Percentiles rank a stretch among this genome's conserved stretches.
These are phyloP conservation scores for Acipenser oxyrinchus DNA, from an alignment of 2,797 vertebrate species.

Conservation along the genomic window DNA sequence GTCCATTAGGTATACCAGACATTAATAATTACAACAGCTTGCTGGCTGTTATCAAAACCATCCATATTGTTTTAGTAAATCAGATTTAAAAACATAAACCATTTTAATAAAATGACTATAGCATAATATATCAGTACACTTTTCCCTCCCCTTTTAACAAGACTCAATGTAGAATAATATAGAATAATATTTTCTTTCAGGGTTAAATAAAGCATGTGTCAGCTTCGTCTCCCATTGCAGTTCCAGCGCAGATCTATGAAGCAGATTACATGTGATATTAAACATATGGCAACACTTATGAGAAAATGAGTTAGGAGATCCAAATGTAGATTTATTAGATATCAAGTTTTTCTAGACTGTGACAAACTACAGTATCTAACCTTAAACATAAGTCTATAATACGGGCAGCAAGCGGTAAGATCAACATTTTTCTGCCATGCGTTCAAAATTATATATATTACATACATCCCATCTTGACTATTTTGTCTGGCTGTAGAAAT, in stretches of 20 bases:
- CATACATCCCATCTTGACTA: conserved; percentile 31
- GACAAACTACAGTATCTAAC: conserved; percentile 38
- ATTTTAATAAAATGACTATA: neutral
- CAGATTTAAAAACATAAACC: neutral
- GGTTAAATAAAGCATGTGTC: conserved; percentile 14
- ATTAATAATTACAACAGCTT: too few relatives aligned
- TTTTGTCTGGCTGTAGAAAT: conserved; percentile 29
- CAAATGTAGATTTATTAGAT: conserved; percentile 36
- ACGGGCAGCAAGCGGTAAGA: conserved; percentile 27
- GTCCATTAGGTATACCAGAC: too few relatives aligned
- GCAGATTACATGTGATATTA: conserved; percentile 42
- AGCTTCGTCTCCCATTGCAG: conserved; percentile 19
- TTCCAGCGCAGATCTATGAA: conserved; percentile 25
- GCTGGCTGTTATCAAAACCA: too few relatives aligned
- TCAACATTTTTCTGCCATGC: conserved; percentile 21
- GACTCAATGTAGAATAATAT: conserved; percentile 2
- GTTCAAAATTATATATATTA: neutral
- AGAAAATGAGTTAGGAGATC: conserved; percentile 29
- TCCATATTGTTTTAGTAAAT: too few relatives aligned
- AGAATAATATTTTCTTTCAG: conserved; percentile 17
- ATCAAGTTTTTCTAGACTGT: conserved; percentile 30
- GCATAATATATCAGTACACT: conserved; percentile 5
- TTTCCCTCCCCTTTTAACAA: conserved; percentile 10
- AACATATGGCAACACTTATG: conserved; percentile 46
- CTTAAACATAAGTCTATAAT: conserved; percentile 33